Base-by-base conservation (phyloP, 2,888 invertebrate genomes). In the Cyrtodaria siliqua region DNA sequence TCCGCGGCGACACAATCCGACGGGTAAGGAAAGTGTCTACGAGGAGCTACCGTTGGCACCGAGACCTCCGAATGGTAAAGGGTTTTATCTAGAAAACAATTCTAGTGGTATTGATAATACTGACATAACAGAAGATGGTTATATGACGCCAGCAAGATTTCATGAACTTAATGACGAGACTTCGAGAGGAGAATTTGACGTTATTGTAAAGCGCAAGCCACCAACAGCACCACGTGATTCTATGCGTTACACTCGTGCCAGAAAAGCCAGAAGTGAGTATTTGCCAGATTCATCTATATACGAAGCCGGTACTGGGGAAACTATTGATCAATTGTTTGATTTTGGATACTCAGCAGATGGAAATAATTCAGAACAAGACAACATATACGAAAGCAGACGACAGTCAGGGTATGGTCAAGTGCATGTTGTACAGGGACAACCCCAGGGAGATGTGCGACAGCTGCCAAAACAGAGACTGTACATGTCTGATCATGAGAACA, bases 1-100 rank as follows among this genome's bases (percentile, higher is more conserved):
- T 61, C 53, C 78, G 0, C 20, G 33, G 20, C 29, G 50, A 2
- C 59, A 71, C 16, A 60, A 40, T n/a, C 70, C 44, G 6, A 40
- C 56, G 6, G 20, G 63, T 2, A 84, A 80, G 62, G 90, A 90
- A 38, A 84, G 83, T 8, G 73, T 87, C 8, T 89, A 90, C 64
- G 90, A 90, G 62, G 89, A 89, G 68, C 79, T 90, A 1, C 90
- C 89, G 1, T 72, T 85, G 0, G 90, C 89, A 2, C 90, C 90
- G 0, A 67, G 80, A 42, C 89, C 89, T 8, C 87, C 89, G 14
- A 56, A 64, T 18, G 63, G 63, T 6, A 29, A 61, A 20, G 20
- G 24, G 4, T 29, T 40, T 44, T 20, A 16, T 12, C 40, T 56
- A 49, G n/a, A 70, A 29, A 47, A 63, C 23, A 56, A 68, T 24